Evolutionary conservation across 1,140 invertebrate genomes (phyloP).

Genomic region (Caenorhabditis elegans): WBcel235 BX284606.5:4532001-4532500

Average conservation of each 20-base stretch:
- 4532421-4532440: neutral
- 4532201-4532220: neutral
- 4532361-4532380: no score
- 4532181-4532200: neutral
- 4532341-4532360: no score
- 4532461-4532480: slow-evolving; percentile 12
- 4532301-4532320: slow-evolving; percentile 20
- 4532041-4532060: no score
- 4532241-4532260: neutral
- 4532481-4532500: neutral
- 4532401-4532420: neutral
- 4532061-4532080: no score
- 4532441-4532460: neutral
- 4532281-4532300: neutral
- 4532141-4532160: neutral
- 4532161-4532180: neutral
- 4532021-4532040: no score
- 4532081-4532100: no score
- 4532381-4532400: no score
- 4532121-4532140: no score
- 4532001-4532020: no score
- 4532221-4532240: neutral
- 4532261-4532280: neutral
- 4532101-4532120: no score
- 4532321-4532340: neutral